Conservation (phyloP, 1,140 invertebrate genomes). For the Drosophila saltans region DNA sequence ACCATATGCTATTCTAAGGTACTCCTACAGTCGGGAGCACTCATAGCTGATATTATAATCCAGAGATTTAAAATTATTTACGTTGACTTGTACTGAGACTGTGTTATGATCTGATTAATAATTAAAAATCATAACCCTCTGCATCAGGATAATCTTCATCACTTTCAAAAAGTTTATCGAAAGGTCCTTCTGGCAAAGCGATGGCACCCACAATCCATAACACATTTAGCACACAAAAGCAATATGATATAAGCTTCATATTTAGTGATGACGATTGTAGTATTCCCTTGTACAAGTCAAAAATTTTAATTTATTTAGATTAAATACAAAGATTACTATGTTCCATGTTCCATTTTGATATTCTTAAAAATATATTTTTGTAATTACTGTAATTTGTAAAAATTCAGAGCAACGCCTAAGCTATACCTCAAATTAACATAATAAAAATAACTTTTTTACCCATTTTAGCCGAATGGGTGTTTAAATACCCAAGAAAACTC, state of each 20-base stretch:
- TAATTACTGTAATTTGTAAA: no score
- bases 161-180: not conserved
- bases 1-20: not conserved
- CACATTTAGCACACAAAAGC: not conserved
- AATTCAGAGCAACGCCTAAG: no score
- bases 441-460: no score
- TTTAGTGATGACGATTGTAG: not conserved
- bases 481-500: no score
- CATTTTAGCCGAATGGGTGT: no score
- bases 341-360: no score
- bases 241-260: not conserved
- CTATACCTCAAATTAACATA: no score
- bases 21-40: not conserved
- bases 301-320: not conserved
- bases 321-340: not conserved
- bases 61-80: not conserved
- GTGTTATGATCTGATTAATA: not conserved
- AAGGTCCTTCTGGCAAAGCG: not conserved
- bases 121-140: not conserved
- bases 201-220: not conserved
- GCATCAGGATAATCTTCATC: slow-evolving; percentile 1
- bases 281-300: not conserved
- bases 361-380: no score
- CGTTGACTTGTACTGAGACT: not conserved
- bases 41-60: not conserved